Base-by-base conservation (phyloP, 2,888 invertebrate genomes). In the Iphiclides podalirius region DNA sequence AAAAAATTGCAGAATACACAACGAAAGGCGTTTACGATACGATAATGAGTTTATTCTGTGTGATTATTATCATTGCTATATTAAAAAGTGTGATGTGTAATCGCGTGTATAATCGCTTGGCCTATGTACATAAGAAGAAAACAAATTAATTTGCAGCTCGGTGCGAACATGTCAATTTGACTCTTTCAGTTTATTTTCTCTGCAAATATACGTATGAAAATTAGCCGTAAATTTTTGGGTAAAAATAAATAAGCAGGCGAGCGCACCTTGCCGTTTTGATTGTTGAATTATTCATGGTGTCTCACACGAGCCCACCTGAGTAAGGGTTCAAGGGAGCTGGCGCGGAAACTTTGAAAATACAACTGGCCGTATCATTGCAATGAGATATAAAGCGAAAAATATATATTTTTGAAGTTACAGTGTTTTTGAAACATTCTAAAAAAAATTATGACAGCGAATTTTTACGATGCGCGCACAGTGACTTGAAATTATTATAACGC, bases 271-370 rank as follows among this genome's bases (percentile, higher is more conserved):
- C 79, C 82, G 81, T 86, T 86, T 86, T 81, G 77, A 80, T 79
- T 75, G 76, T 78, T 87, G 87, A 86, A 87, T 87, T 77, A 87
- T 87, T 84, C 86, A 86, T 87, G 81, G 71, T 67, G 74, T 79
- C 78, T 80, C 80, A 75, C 72, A 64, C 71, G 73, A 68, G 58
- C 70, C 63, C 73, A 81, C 78, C 80, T 75, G 72, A 61, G 68
- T 56, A 67, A 65, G 61, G 68, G 64, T 70, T 67, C 63, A 62
- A 62, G 59, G 57, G 67, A 71, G 70, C 37, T 16, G 16, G 33
- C 14, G 33, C 12, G 9, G 15, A 26, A 61, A 65, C 73, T 67
- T 72, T 78, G 67, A 64, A 71, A 76, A 79, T 65, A 67, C 70
- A 70, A 70, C 69, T 59, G 57, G 33, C 42, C 44, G 52, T 74